A percentile compares a stretch with the other conserved stretches of the same genome.
phyloP scores from a whole-genome alignment of 1,140 invertebrate genomes.

The Ceratoteleas bidentatus region DNA sequence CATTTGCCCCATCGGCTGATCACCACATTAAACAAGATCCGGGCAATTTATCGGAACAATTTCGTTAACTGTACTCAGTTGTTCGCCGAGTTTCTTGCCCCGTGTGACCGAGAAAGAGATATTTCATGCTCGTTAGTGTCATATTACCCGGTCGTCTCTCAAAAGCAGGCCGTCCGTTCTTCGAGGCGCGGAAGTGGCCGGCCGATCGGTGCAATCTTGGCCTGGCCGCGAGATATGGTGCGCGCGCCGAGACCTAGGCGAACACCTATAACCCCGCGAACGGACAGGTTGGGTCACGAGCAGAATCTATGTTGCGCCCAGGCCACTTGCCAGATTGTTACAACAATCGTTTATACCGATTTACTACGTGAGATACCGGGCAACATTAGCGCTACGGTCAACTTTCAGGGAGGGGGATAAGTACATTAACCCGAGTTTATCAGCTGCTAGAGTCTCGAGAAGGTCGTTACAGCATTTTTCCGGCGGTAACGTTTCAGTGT shows the following conservation, averaged over 20 bases:
- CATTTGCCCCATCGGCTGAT: conserved; percentile 36
- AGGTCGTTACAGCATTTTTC: neutral
- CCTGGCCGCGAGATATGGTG: conserved; percentile 73
- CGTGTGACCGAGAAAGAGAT: conserved; percentile 66
- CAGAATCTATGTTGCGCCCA: conserved; percentile 63
- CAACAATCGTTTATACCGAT: conserved; percentile 51
- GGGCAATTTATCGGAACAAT: conserved; percentile 66
- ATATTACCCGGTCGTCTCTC: conserved; percentile 65
- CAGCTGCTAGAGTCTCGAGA: conserved; percentile 2
- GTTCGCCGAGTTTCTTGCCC: conserved; percentile 60
- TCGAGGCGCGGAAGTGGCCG: conserved; percentile 71
- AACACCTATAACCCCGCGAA: conserved; percentile 73
- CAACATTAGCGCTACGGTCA: conserved; percentile 27
- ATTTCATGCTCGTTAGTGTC: conserved; percentile 69
- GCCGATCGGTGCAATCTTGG: conserved; percentile 71
- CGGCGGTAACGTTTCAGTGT: no score
- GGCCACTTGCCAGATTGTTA: conserved; percentile 53
- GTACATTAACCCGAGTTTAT: conserved; percentile 23
- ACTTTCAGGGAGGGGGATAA: conserved; percentile 13
- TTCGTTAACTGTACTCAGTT: conserved; percentile 67
- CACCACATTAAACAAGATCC: conserved; percentile 47
- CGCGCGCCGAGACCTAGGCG: conserved; percentile 53
- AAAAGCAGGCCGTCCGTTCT: conserved; percentile 64
- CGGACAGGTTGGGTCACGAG: conserved; percentile 79
- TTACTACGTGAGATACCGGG: conserved; percentile 49